Percentiles rank a stretch among this genome's conserved stretches.
These are phyloP conservation scores for Urechis unicinctus DNA, from an alignment of 2,888 invertebrate genomes.

Conservation along the genomic window DNA sequence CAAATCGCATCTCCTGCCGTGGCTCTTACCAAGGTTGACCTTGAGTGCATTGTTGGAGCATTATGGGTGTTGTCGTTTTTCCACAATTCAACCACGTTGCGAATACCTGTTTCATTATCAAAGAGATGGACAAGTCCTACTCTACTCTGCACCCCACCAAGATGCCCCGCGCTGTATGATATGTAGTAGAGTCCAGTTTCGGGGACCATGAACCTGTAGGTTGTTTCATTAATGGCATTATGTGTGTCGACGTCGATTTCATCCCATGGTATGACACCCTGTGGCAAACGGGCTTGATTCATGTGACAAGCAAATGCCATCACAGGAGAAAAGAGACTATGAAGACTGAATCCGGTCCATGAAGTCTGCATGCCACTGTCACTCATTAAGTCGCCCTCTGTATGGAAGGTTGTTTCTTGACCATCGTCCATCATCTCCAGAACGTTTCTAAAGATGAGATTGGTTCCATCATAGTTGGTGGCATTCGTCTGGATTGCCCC, in stretches of 20 bases:
- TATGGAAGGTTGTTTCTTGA: neutral
- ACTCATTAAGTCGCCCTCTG: neutral
- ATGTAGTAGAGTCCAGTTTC: neutral
- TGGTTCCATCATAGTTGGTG: neutral
- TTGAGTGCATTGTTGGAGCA: neutral
- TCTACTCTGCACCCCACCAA: neutral
- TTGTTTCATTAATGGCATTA: neutral
- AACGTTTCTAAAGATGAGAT: neutral
- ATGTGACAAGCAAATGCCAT: no score
- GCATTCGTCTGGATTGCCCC: no score
- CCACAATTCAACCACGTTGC: neutral
- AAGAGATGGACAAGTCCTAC: neutral
- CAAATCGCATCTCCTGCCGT: neutral
- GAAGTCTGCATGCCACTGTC: neutral
- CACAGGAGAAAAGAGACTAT: neutral
- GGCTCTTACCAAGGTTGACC: neutral
- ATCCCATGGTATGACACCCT: neutral
- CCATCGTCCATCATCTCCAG: neutral
- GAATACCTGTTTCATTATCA: neutral
- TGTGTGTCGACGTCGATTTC: neutral
- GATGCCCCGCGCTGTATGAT: neutral
- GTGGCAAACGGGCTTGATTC: neutral
- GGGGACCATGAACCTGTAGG: neutral
- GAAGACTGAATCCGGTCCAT: neutral
- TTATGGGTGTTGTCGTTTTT: neutral